Evolutionary conservation across 2,797 vertebrate genomes (phyloP), one percentile per base, ranked within the genome.

Genomic region (Paedocypris micromegethes): DNA sequence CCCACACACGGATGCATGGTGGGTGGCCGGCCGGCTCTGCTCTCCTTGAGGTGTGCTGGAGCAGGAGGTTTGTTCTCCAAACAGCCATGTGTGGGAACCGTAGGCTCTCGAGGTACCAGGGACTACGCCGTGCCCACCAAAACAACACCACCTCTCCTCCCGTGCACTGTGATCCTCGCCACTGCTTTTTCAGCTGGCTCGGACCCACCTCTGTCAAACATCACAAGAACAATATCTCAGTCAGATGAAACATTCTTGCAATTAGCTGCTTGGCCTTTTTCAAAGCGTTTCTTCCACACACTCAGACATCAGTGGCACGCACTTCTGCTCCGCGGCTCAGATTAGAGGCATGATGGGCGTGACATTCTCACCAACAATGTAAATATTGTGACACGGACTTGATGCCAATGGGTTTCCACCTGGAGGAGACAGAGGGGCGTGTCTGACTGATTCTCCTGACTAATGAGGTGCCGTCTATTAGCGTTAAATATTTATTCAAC

Each of bases 401-500:
- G 5, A 39, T 38, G 58, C 42, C 43, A 56, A 9, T 49, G 45
- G 56, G 42, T 38, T 58, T 41, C n/a, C 72, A 57, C 70, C 58
- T 66, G 62, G 6, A 5, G 45, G 53, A 67, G 42, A 38, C 9
- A 40, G 39, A 58, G 58, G 39, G 44, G 9, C 5, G 46, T 61
- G 46, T 66, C 61, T 55, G 57, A 72, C 43, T 61, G 67, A 55
- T 43, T 41, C 6, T 54, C 42, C 49, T 43, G 44, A 7, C 60
- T 79, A 78, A 79, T 79, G 73, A 78, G 78, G 72, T 77, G 71
- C 61, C 73, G 73, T 77, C 70, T 78, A 72, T 75, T 70, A 77
- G 76, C 69, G 59, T 80, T 77, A 79, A 79, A 80, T 78, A 79
- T 79, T 72, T 77, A 80, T 77, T 79, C 73, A 70, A 64, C 44